phyloP scores from a whole-genome alignment of 2,888 invertebrate species.

The Drosophila anceps region DNA sequence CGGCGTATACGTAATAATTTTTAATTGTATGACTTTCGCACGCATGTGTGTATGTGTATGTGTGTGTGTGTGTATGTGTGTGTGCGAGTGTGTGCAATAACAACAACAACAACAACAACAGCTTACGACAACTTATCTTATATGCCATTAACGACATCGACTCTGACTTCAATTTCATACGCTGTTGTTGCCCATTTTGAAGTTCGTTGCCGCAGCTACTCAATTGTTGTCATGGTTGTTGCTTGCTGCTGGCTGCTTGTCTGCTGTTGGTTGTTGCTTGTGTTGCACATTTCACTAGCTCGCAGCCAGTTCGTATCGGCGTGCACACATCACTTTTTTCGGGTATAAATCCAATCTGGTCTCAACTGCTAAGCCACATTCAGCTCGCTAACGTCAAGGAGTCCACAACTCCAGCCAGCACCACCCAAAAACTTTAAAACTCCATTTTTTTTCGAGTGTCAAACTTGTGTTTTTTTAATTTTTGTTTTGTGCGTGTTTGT shows the following conservation, averaged over 20 bases:
- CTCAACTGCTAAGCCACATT: constrained; percentile 81
- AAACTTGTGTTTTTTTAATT: constrained; percentile 18
- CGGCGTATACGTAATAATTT: constrained; percentile 79
- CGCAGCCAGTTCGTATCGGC: constrained; percentile 34
- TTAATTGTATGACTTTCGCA: constrained; percentile 74
- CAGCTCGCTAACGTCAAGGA: constrained; percentile 79
- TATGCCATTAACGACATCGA: constrained; percentile 54
- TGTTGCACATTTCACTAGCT: constrained; percentile 75
- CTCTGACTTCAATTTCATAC: constrained; percentile 30
- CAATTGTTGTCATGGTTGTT: constrained; percentile 38
- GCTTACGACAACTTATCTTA: constrained; percentile 47
- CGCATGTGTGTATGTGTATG: constrained; percentile 41
- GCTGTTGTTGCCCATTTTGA: constrained; percentile 56
- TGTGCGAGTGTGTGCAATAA: constrained; percentile 4
- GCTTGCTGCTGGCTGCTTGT: constrained; percentile 37
- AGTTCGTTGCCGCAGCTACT: constrained; percentile 75
- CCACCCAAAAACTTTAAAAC: neutral
- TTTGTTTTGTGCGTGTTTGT: constrained; percentile 35
- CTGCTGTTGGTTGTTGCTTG: constrained; percentile 22
- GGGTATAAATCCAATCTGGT: constrained; percentile 85
- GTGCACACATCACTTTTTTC: constrained; percentile 42
- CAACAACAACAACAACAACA: constrained; percentile 42
- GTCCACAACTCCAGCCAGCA: constrained; percentile 55
- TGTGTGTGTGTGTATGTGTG: constrained; percentile 20
- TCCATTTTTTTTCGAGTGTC: constrained; percentile 1